Base-by-base conservation (phyloP, 2,888 invertebrate genomes). In the Drosophila formosana region DNA sequence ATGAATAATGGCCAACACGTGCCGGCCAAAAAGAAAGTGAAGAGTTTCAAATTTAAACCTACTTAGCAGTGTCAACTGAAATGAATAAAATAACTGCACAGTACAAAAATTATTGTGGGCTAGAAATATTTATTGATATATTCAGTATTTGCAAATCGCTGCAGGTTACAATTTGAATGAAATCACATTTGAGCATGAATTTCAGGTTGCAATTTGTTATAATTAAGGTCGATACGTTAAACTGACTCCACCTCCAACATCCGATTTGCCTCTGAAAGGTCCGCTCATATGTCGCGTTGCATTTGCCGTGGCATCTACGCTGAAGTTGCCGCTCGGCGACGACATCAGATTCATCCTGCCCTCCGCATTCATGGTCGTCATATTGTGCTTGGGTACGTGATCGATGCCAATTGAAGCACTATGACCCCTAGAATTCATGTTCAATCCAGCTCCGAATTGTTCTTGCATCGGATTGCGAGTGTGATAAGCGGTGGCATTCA, bases 1-100 rank as follows among this genome's bases (percentile, higher is more conserved):
- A 90, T 90, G 88, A 90, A 89, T 87, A 87, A 91, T 90, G 78
- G 72, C 65, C 51, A 57, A 62, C 76, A 91, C 91, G 91, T 91
- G 91, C 70, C 62, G 51, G 13, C 45, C 71, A 28, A 26, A 9
- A 9, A 32, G 46, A 46, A 63, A 23, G 30, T 47, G 26, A 1
- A 28, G 11, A n/a, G 41, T 51, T 30, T 45, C 23, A 39, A 65
- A 26, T 63, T 45, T 5, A 41, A 68, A 78, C 65, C 46, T 32
- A 63, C 41, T 37, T 55, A 32, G 18, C 25, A 46, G 43, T 46
- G 30, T 6, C 41, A 41, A 13, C 46, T 47, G 18, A 46, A 26
- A 13, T 18, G 2, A 4, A 55, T 3, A 5, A n/a, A 25, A n/a
- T 37, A 11, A n/a, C n/a, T n/a, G n/a, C n/a, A n/a, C n/a, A n/a